Percentiles rank a stretch among this genome's conserved stretches.
phyloP scores from a whole-genome alignment of 2,113 vertebrate genomes.

The Prunella fulvescens region DNA sequence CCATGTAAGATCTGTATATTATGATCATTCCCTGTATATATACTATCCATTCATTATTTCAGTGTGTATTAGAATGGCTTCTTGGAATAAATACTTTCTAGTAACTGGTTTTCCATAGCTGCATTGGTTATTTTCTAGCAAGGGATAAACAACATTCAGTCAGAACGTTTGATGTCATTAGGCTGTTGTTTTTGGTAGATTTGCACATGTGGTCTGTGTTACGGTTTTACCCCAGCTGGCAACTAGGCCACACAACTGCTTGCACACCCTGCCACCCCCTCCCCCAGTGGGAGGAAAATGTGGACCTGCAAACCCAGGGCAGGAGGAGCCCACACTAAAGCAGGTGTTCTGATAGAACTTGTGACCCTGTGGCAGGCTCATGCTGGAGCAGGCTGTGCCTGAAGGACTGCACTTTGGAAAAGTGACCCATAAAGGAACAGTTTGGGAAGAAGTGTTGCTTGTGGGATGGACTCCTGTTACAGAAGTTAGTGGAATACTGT shows the following conservation, averaged over 20 bases:
- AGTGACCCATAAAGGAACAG: neutral
- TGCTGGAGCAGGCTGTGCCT: neutral
- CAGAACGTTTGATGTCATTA: neutral
- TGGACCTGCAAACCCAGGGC: neutral
- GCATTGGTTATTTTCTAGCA: neutral
- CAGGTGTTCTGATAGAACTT: neutral
- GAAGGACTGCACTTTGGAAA: neutral
- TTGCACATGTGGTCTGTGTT: neutral
- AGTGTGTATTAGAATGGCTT: neutral
- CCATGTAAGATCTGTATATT: neutral
- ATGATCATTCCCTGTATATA: neutral
- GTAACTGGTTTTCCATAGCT: neutral
- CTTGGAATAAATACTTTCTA: constrained; percentile 21
- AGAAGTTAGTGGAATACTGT: neutral
- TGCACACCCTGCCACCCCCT: neutral
- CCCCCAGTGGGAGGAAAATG: neutral
- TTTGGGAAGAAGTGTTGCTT: neutral
- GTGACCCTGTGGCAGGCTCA: fast-evolving
- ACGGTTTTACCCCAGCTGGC: neutral
- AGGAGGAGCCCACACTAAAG: neutral
- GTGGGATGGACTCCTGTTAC: neutral
- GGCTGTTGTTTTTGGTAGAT: neutral
- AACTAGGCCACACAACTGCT: neutral
- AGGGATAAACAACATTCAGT: neutral
- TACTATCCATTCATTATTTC: neutral